A percentile compares a stretch with the other conserved stretches of the same genome.
phyloP scores from a whole-genome alignment of 2,888 invertebrate species.

The Limnephilus auricula region DNA sequence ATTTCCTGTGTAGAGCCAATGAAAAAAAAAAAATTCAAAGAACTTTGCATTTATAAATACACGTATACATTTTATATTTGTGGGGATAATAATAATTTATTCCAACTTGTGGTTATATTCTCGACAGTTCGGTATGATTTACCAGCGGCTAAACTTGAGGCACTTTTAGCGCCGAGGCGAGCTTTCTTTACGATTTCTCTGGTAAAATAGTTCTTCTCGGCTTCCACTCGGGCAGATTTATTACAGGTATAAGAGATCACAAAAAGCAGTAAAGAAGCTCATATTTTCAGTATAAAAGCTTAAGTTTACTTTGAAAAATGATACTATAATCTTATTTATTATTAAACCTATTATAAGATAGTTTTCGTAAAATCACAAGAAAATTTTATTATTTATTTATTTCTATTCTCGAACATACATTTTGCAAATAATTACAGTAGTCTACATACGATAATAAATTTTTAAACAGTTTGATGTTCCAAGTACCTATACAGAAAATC shows the following conservation, averaged over 20 bases:
- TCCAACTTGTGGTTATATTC: background rate
- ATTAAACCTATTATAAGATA: background rate
- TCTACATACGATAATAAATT: no score
- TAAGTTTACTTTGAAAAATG: background rate
- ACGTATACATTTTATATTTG: background rate
- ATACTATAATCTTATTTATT: background rate
- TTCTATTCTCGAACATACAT: no score
- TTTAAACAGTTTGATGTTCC: no score
- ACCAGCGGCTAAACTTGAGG: background rate
- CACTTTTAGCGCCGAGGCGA: background rate
- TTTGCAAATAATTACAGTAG: no score
- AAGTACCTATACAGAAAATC: no score
- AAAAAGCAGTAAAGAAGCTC: background rate
- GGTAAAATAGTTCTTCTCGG: background rate
- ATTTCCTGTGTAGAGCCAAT: no score
- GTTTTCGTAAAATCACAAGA: background rate
- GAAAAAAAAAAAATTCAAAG: no score
- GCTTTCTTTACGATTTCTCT: background rate
- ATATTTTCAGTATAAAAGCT: background rate
- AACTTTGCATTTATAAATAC: no score
- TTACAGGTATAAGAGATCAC: slow-evolving; percentile 22
- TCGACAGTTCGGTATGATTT: background rate
- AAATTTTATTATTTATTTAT: no score
- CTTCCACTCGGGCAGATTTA: slow-evolving; percentile 34
- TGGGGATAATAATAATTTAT: background rate